Base-by-base conservation (phyloP, 2,113 vertebrate genomes). In the Rhea americana region DNA sequence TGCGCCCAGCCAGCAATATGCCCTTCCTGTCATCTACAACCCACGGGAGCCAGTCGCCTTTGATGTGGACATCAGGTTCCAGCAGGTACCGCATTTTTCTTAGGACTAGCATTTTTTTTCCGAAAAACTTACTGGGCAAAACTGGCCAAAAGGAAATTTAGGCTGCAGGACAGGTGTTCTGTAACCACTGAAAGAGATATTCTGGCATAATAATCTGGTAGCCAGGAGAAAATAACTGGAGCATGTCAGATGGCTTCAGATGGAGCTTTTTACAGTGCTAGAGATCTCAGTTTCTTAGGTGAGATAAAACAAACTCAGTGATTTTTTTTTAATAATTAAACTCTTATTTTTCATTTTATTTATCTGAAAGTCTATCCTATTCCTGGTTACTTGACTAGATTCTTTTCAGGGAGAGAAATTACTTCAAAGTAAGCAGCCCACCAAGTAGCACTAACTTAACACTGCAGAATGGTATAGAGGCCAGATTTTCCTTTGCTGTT, bases 41-140 rank as follows among this genome's bases (percentile, higher is more conserved):
- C 98, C 98, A 11, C 91, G 96, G 87, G 98, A 98, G 75, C 98
- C 97, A 1, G 87, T 98, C 55, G 97, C 94, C 13, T 98, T 99
- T 91, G 97, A 98, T 58, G 96, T 98, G 86, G 98, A 98, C 94
- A 98, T 99, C 90, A 98, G 98, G 91, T 98, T 99, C 97, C 98
- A 99, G 91, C 98, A 99, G 98, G 98, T 98, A 65, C 66, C 47
- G 26, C 17, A 11, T 62, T 78, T 81, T 63, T 13, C 43, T 56
- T 74, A 11, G 48, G 48, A 19, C 17, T 22, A 56, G 11, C 11
- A 5, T 15, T 0, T 47, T 65, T 65, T 73, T 72, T 39, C 5
- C 18, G 1, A 11, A 63, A 71, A 78, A 26, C 30, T 50, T 63
- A 26, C 3, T 24, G 65, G 21, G 41, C 50, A 58, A 82, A 82